Base-by-base conservation (phyloP, 2,797 vertebrate genomes). In the Thunnus albacares region DNA sequence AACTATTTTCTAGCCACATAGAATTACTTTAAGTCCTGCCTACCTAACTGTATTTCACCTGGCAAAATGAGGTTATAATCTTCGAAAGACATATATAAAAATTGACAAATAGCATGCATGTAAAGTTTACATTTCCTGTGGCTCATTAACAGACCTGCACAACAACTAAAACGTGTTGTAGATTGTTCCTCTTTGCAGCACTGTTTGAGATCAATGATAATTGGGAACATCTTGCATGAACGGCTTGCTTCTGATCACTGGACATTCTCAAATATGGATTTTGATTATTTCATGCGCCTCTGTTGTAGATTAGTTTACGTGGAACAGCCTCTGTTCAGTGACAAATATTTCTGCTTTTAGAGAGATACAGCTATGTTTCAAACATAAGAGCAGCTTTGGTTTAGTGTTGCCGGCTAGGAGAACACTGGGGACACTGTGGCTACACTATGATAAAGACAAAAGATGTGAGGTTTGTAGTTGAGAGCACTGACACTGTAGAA, bases 151-250 rank as follows among this genome's bases (percentile, higher is more conserved):
- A 43, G 49, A 14, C 41, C n/a, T 28, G 17, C 14, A 38, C 8
- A 15, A 13, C 22, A 18, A 2, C 6, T n/a, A 1, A 64, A 18
- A 3, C 28, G 14, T 56, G 17, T 18, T 70, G 30, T 30, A 24
- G 11, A 26, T 15, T 2, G 4, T 30, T 51, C 22, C 43, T 33
- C 53, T 47, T 20, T 1, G 5, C 55, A 13, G 7, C 24, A 15
- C 14, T 20, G 45, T 65, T 56, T 79, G 61, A 65, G 10, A 33
- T 38, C 47, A 47, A 9, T 55, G 26, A 56, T 62, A 55, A 68
- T 4, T 56, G 26, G 30, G 30, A 24, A 68, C 43, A 28, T 43
- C 15, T 71, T 55, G 10, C 28, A 35, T 64, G 64, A 45, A 49
- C 61, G 10, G 26, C n/a, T 9, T 41, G 22, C 20, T 65, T 26